These are phyloP conservation scores for Nerophis lumbriciformis DNA, from an alignment of 2,113 vertebrate genomes.

Conservation along the genomic window DNA sequence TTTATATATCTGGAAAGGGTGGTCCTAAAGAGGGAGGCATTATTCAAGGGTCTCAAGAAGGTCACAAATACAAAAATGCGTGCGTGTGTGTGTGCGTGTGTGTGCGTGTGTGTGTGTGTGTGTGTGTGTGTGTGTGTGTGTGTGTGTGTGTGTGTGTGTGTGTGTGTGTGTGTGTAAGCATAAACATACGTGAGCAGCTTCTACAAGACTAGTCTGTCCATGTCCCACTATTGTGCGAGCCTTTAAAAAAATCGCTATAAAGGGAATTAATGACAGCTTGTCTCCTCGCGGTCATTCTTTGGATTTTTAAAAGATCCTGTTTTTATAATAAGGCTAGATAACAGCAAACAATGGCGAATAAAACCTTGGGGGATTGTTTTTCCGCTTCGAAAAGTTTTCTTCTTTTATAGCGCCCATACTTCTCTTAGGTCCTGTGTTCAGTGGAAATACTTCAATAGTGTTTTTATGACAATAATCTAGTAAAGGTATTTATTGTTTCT, in stretches of 20 bases:
- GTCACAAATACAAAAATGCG: too few relatives aligned
- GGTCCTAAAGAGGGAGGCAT: too few relatives aligned
- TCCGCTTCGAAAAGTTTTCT: conserved; percentile 2
- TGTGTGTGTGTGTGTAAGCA: not conserved
- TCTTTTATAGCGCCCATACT: not conserved
- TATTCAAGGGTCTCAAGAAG: too few relatives aligned
- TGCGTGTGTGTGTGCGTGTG: not conserved
- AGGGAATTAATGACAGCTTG: conserved; percentile 38
- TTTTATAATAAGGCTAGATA: conserved; percentile 7
- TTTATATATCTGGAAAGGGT: too few relatives aligned
- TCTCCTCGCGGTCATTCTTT: conserved; percentile 32
- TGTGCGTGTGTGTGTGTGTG: not conserved
- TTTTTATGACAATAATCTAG: not conserved
- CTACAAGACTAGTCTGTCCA: conserved; percentile 10
- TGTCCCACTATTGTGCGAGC: conserved; percentile 31
- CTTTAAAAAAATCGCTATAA: conserved; percentile 22
- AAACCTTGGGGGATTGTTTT: conserved; percentile 10
- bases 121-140: conserved; percentile 1
- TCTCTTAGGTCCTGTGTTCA: not conserved
- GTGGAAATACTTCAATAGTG: not conserved
- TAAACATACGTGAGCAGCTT: conserved; percentile 36
- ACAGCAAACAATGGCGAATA: conserved; percentile 3
- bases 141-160: not conserved
- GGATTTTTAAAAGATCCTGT: conserved; percentile 8
- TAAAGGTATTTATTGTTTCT: not conserved